These are phyloP conservation scores for Trogon surrucura DNA, from an alignment of 2,113 vertebrate genomes.

Conservation along the genomic window DNA sequence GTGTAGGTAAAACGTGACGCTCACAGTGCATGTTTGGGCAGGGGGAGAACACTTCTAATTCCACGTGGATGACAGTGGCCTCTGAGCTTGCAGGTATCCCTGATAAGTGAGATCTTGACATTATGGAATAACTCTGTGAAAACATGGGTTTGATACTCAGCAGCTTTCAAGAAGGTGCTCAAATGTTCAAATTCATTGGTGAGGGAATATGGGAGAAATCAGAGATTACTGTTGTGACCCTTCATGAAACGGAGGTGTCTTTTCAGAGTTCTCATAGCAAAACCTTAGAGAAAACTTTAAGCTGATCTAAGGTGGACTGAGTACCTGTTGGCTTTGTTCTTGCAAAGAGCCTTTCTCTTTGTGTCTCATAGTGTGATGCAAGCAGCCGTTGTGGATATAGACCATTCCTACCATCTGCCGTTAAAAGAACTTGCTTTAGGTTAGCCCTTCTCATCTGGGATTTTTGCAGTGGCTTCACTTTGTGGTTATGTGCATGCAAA, in stretches of 20 bases:
- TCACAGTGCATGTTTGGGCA: not conserved
- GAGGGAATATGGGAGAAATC: not conserved
- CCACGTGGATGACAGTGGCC: not conserved
- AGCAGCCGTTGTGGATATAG: not conserved
- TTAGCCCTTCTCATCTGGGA: not conserved
- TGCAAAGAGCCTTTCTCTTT: not conserved
- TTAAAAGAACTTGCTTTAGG: not conserved
- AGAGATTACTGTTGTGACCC: not conserved
- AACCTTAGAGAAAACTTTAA: not conserved
- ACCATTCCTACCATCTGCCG: not conserved
- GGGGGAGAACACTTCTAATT: not conserved
- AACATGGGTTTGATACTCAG: not conserved
- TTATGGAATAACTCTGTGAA: not conserved
- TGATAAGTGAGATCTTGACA: not conserved
- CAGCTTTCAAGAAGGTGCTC: not conserved
- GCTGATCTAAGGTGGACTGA: not conserved
- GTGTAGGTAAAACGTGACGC: not conserved
- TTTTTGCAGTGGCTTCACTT: not conserved
- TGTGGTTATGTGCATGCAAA: not conserved
- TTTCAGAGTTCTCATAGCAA: not conserved
- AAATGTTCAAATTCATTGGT: not conserved
- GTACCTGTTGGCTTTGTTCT: not conserved
- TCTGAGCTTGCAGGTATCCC: not conserved
- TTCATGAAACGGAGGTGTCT: not conserved
- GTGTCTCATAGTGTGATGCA: not conserved